Conservation (phyloP, 2,888 invertebrate species). For the Scaptomyza polygonia region DNA sequence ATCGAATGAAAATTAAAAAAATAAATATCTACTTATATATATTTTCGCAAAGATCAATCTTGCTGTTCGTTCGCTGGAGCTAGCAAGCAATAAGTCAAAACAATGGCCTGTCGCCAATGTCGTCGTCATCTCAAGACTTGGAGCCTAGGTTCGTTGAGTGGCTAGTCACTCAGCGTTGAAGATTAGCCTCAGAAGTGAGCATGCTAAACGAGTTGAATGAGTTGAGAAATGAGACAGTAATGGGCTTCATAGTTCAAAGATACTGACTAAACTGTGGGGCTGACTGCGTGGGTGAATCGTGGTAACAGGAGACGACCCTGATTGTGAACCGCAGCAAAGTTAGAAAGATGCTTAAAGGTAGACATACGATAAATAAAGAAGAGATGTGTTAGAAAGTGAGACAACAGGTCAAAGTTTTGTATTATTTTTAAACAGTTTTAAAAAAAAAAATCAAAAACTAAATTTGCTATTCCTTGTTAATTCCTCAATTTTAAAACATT, state of each 20-base stretch:
- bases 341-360: conserved; percentile 24
- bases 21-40: conserved; percentile 22
- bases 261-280: conserved; percentile 54
- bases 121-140: conserved; percentile 27
- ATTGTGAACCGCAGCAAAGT: conserved; percentile 38
- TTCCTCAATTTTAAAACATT: no score
- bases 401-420: conserved; percentile 25
- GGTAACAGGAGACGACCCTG: conserved; percentile 66
- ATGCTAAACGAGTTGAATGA: conserved; percentile 80
- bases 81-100: conserved; percentile 75
- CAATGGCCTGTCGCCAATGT: conserved; percentile 77
- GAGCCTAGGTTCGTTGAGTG: conserved; percentile 22
- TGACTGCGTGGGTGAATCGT: conserved; percentile 62
- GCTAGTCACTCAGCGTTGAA: conserved; percentile 58
- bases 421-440: no score
- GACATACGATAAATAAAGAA: conserved; percentile 29
- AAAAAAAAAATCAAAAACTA: no score
- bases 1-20: conserved; percentile 55
- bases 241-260: conserved; percentile 76
- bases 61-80: conserved; percentile 36
- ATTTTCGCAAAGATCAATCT: conserved; percentile 75
- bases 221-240: conserved; percentile 82
- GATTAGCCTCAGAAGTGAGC: conserved; percentile 63
- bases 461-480: no score
- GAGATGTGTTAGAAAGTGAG: conserved; percentile 46